These are phyloP conservation scores for Flexamia atlantica DNA, from an alignment of 2,888 invertebrate genomes.

Conservation along the genomic window DNA sequence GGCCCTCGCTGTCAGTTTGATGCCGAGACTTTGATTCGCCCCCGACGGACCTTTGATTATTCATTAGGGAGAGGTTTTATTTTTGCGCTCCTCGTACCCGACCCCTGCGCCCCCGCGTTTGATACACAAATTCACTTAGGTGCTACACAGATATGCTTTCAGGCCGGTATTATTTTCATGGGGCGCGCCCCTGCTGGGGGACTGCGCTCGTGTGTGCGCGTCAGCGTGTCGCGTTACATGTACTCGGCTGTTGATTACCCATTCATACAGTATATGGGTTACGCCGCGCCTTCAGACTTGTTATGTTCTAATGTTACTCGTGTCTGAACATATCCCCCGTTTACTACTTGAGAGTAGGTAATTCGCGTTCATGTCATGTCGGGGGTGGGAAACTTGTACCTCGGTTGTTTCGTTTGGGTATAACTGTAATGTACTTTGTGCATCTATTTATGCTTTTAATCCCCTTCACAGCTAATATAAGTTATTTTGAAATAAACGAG, in stretches of 20 bases:
- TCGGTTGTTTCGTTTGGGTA: too few species aligned
- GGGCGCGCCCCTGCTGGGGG: conserved; percentile 66
- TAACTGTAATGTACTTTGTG: too few species aligned
- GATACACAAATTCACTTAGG: conserved; percentile 71
- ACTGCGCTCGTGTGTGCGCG: conserved; percentile 32
- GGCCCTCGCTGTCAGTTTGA: conserved; percentile 30
- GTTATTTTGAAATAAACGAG: too few species aligned
- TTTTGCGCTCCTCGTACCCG: conserved; percentile 49
- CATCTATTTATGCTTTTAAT: too few species aligned
- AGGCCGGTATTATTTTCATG: conserved; percentile 72
- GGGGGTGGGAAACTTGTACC: too few species aligned
- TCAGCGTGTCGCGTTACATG: conserved; percentile 50
- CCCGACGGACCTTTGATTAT: conserved; percentile 58
- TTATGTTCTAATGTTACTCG: conserved; percentile 13
- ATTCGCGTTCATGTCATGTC: too few species aligned
- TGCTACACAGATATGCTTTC: conserved; percentile 73
- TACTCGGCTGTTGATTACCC: conserved; percentile 50
- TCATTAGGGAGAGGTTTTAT: conserved; percentile 60
- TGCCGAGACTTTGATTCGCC: conserved; percentile 48
- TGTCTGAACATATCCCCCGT: neutral
- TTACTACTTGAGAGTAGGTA: neutral
- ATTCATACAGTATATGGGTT: conserved; percentile 50
- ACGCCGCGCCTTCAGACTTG: neutral
- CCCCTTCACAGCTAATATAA: too few species aligned
- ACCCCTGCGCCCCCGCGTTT: conserved; percentile 50